These are phyloP conservation scores for Karalla daura DNA, from an alignment of 2,797 vertebrate species.

Conservation along the genomic window DNA sequence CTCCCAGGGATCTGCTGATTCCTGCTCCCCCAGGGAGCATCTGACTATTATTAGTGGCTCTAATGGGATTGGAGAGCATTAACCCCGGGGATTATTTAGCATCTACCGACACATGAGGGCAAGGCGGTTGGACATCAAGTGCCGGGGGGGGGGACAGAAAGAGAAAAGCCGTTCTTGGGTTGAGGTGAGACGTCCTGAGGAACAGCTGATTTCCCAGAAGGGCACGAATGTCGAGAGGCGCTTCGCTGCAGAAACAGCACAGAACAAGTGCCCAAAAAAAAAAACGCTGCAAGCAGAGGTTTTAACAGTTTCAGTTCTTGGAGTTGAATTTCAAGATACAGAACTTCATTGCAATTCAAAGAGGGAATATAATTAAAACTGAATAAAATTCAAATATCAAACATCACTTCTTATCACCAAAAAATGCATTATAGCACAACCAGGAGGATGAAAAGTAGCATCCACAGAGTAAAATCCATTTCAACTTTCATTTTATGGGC, in stretches of 20 bases:
- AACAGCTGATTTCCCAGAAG: constrained; percentile 67
- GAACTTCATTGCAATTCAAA: too few relatives aligned
- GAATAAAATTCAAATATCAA: too few relatives aligned
- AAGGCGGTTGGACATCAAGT: constrained; percentile 67
- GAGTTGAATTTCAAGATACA: too few relatives aligned
- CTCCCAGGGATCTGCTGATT: constrained; percentile 58
- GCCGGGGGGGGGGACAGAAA: constrained; percentile 46
- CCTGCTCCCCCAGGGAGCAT: constrained; percentile 55
- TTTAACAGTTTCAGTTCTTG: too few relatives aligned
- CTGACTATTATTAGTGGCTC: constrained; percentile 79
- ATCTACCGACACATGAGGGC: constrained; percentile 72
- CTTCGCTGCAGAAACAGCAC: constrained; percentile 8
- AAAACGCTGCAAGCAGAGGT: neutral
- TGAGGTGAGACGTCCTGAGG: constrained; percentile 36
- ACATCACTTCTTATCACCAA: too few relatives aligned
- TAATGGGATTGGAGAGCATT: constrained; percentile 81
- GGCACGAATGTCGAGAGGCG: constrained; percentile 39
- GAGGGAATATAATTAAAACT: too few relatives aligned
- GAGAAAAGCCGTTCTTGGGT: constrained; percentile 69
- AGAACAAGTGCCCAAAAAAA: neutral
- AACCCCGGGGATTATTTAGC: constrained; percentile 74
- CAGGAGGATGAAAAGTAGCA: too few relatives aligned
- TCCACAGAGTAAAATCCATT: too few relatives aligned
- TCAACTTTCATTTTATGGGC: too few relatives aligned
- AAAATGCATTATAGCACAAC: too few relatives aligned